phyloP scores from a whole-genome alignment of 2,113 vertebrate species.

The Danionella cerebrum region DNA sequence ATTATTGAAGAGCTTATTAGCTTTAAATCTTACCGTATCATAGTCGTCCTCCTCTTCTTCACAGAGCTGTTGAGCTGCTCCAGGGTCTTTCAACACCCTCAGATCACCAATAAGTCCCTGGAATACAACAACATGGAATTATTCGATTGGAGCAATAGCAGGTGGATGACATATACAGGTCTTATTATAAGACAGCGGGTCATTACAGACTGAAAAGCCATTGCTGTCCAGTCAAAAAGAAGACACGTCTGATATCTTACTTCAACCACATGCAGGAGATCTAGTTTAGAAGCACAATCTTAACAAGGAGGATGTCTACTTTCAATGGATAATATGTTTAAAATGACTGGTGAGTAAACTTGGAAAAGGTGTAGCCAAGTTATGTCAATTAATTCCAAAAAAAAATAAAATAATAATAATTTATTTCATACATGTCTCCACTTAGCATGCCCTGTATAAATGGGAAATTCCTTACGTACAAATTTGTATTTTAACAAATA shows the following conservation, averaged over 20 bases:
- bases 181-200: not conserved
- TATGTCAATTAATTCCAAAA: no score
- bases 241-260: not conserved
- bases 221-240: not conserved
- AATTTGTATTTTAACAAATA: no score
- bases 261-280: no score
- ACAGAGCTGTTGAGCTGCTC: constrained; percentile 70
- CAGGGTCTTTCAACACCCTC: constrained; percentile 70
- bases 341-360: no score
- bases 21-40: constrained; percentile 67
- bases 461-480: no score
- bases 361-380: no score
- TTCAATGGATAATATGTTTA: no score
- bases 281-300: no score
- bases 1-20: not conserved
- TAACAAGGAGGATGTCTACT: no score
- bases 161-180: not conserved
- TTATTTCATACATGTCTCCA: no score
- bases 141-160: not conserved
- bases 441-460: no score
- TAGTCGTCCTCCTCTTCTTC: constrained; percentile 82
- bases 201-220: not conserved
- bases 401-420: no score
- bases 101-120: constrained; percentile 83
- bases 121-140: constrained; percentile 11